phyloP scores from a whole-genome alignment of 2,888 invertebrate genomes.

The Seira musarum region DNA sequence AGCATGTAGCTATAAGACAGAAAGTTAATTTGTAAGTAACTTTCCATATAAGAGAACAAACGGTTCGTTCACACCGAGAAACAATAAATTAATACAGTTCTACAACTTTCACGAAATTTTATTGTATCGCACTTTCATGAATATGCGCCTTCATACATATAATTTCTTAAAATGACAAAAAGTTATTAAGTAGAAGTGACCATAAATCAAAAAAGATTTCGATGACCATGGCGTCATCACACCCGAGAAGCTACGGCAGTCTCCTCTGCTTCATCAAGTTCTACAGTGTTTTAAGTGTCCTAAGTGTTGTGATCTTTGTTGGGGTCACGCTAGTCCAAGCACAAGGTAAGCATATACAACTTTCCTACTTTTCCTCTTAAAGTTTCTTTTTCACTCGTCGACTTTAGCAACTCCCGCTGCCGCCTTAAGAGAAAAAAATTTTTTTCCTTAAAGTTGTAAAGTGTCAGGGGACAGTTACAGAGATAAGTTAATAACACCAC shows the following conservation, averaged over 20 bases:
- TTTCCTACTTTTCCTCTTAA: background rate
- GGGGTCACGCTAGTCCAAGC: slow-evolving; percentile 40
- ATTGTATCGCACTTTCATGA: too few relatives aligned
- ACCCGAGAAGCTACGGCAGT: background rate
- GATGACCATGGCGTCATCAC: slow-evolving; percentile 26
- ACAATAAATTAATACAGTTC: too few relatives aligned
- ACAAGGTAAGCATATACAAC: slow-evolving; percentile 25
- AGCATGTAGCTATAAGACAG: too few relatives aligned
- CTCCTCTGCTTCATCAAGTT: slow-evolving; percentile 8
- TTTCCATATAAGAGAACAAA: too few relatives aligned
- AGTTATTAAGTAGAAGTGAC: background rate
- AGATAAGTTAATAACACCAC: slow-evolving; percentile 48
- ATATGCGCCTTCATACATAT: too few relatives aligned
- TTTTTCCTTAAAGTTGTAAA: slow-evolving; percentile 4
- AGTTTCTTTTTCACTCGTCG: background rate
- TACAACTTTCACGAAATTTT: too few relatives aligned
- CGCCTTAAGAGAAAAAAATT: too few relatives aligned
- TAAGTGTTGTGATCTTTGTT: slow-evolving; percentile 37
- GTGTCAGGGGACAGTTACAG: slow-evolving; percentile 35
- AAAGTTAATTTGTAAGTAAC: too few relatives aligned
- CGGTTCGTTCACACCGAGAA: too few relatives aligned
- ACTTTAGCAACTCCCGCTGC: too few relatives aligned
- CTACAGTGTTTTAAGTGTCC: slow-evolving; percentile 26
- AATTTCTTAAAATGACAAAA: background rate
- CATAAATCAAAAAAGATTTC: background rate